Evolutionary conservation across 2,797 vertebrate species (phyloP).

Genomic region (Poeciliopsis presidionis): DNA sequence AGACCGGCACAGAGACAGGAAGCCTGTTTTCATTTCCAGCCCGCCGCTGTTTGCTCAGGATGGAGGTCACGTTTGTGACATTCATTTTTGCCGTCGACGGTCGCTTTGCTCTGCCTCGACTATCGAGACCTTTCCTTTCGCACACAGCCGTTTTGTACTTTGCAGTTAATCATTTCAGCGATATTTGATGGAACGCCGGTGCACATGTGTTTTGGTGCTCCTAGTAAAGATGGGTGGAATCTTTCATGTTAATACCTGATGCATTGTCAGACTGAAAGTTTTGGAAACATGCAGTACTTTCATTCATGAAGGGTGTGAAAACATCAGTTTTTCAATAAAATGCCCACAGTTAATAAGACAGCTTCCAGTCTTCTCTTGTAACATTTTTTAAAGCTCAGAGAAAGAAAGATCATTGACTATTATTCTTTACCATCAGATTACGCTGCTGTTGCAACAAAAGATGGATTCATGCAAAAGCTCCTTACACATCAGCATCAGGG

Average conservation of each 20-base stretch:
- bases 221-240: not conserved
- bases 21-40: slow-evolving; percentile 69
- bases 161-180: slow-evolving; percentile 11
- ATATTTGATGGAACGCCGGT: not conserved
- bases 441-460: not conserved
- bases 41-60: slow-evolving; percentile 54
- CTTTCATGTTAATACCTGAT: not conserved
- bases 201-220: not conserved
- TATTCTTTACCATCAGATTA: not conserved
- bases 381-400: not conserved
- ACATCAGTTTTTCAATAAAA: not conserved
- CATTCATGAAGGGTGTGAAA: not conserved
- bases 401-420: not conserved
- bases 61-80: slow-evolving; percentile 68
- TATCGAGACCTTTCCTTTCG: slow-evolving; percentile 29
- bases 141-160: slow-evolving; percentile 17
- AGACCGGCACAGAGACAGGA: slow-evolving; percentile 74
- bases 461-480: not conserved
- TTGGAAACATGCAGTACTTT: not conserved
- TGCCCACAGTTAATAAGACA: not conserved
- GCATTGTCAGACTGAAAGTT: not conserved
- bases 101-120: slow-evolving; percentile 25
- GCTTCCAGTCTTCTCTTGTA: not conserved
- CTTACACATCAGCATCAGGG: not conserved
- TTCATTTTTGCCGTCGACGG: slow-evolving; percentile 49